Percentiles rank a stretch among this genome's conserved stretches.
phyloP scores from a whole-genome alignment of 2,797 vertebrate species.

The Danio aesculapii region DNA sequence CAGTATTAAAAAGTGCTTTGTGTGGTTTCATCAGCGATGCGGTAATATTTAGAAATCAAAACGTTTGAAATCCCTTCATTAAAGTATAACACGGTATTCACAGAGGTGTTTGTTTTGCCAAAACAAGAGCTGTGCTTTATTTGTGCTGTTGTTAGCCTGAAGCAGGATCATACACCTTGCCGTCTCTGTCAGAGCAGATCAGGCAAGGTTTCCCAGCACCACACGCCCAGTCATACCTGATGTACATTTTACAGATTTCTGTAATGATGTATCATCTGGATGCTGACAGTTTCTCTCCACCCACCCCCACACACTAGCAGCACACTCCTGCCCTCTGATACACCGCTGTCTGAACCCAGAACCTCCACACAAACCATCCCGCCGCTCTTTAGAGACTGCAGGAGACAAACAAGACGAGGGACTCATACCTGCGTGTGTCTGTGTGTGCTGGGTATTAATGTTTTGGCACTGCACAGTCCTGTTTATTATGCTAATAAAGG shows the following conservation, averaged over 20 bases:
- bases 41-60: background rate
- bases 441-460: constrained; percentile 3
- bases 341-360: constrained; percentile 11
- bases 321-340: constrained; percentile 26
- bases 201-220: background rate
- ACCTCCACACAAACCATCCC: background rate
- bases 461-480: background rate
- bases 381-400: background rate
- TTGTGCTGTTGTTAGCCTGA: constrained; percentile 2
- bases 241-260: constrained; percentile 40
- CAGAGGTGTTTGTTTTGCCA: background rate
- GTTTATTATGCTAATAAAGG: constrained; percentile 12
- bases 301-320: background rate
- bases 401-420: constrained; percentile 5
- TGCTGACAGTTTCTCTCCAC: constrained; percentile 26
- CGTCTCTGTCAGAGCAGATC: constrained; percentile 12
- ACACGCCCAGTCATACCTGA: constrained; percentile 6
- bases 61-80: background rate
- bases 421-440: background rate
- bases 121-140: constrained; percentile 12
- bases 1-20: background rate
- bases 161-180: background rate
- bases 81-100: background rate
- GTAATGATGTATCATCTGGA: constrained; percentile 44
- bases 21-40: constrained; percentile 4